Evolutionary conservation across 2,113 vertebrate species (phyloP).

Genomic region (Lutjanus erythropterus): DNA sequence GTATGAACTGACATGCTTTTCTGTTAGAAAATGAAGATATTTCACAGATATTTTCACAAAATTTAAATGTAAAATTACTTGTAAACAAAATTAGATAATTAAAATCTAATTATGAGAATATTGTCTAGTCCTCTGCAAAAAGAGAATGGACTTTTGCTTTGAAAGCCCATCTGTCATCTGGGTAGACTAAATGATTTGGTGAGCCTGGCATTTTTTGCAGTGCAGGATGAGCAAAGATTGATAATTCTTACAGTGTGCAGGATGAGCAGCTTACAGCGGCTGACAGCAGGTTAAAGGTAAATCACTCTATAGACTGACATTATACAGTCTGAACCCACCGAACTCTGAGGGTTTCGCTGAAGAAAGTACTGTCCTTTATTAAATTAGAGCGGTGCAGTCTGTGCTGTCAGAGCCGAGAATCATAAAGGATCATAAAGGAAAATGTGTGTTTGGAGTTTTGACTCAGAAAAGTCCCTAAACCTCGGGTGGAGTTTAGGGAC

Average conservation of each 20-base stretch:
- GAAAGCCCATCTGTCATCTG: too few relatives aligned
- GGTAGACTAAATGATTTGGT: not conserved
- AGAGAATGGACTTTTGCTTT: too few relatives aligned
- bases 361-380: too few relatives aligned
- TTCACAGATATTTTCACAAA: too few relatives aligned
- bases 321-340: not conserved
- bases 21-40: too few relatives aligned
- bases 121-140: too few relatives aligned
- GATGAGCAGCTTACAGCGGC: constrained; percentile 49
- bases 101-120: too few relatives aligned
- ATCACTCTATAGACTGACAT: not conserved
- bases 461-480: not conserved
- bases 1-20: too few relatives aligned
- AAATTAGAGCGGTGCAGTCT: not conserved
- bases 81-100: too few relatives aligned
- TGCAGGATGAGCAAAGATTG: constrained; percentile 14
- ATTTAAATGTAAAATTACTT: too few relatives aligned
- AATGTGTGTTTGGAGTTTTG: not conserved
- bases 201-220: constrained; percentile 44
- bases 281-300: constrained; percentile 48
- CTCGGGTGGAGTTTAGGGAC: not conserved
- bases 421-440: too few relatives aligned
- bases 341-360: too few relatives aligned
- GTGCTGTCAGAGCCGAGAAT: not conserved
- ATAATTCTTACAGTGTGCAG: constrained; percentile 34